These are phyloP conservation scores for Meandrina meandrites DNA, from an alignment of 92 coral and sea anemone species.

Conservation along the genomic window DNA sequence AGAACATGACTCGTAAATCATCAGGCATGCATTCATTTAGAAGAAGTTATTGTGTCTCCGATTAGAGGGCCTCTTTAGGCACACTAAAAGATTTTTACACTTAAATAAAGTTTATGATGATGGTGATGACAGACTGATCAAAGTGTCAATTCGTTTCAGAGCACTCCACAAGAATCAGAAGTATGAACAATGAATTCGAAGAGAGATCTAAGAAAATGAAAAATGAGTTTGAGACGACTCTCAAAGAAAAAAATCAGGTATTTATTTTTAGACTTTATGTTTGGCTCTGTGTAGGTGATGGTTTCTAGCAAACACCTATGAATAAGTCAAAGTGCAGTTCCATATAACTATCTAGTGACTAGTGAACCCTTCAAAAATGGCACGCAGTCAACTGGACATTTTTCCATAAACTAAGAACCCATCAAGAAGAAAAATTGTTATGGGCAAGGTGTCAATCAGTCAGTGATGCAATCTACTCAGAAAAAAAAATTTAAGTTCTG, in stretches of 20 bases:
- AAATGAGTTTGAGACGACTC: slow-evolving; percentile 75
- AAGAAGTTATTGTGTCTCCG: too few relatives aligned
- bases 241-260: slow-evolving; percentile 85
- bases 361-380: too few relatives aligned
- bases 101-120: too few relatives aligned
- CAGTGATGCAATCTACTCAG: too few relatives aligned
- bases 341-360: neutral
- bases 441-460: too few relatives aligned
- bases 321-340: neutral
- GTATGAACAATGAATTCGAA: slow-evolving; percentile 69
- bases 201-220: slow-evolving; percentile 70
- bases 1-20: neutral
- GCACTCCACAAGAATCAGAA: slow-evolving; percentile 55
- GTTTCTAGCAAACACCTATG: slow-evolving; percentile 48
- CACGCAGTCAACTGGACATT: neutral
- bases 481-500: too few relatives aligned
- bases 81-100: too few relatives aligned
- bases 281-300: neutral
- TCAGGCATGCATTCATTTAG: neutral
- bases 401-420: neutral
- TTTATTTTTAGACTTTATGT: neutral
- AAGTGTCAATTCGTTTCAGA: slow-evolving; percentile 47
- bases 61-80: too few relatives aligned
- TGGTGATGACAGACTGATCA: neutral
- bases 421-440: too few relatives aligned